Evolutionary conservation across 53 echinoderm and acorn worm species (phyloP), one percentile per base, ranked within the genome.

Genomic region (Temnopleurus reevesii): DNA sequence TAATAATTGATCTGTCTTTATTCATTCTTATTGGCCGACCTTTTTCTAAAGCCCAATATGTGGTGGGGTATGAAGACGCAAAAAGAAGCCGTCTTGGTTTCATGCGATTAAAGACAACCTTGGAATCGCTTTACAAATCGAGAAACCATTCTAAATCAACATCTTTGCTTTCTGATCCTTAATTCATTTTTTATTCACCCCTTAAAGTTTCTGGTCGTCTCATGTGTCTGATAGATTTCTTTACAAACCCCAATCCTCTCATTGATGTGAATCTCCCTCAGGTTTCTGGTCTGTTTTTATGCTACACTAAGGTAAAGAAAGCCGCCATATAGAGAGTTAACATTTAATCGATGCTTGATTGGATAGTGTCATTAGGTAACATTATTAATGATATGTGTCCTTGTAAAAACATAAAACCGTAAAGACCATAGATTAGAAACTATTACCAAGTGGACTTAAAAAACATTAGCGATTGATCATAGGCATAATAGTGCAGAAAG

Each of bases 151-250:
- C 71, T 43, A 71, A 71, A 71, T 21, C 71, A 41, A 41, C 12
- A 41, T 71, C 38, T 71, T 56, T 71, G 41, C 71, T 71, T 71
- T 71, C 71, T 41, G 21, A 71, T 8, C 71, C n/a, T 38, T 71
- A 71, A 71, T 71, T 71, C 71, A 71, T 38, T 71, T 71, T n/a
- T 71, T 23, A 71, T 71, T 71, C 71, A 71, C 71, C 41, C 71
- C 41, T n/a, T 71, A 71, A 80, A 80, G 17, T 51, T 80, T 51
- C 80, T 30, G 51, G 5, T 26, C 51, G 49, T 34, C 83, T 83
- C 83, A 83, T 83, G 83, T 83, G 36, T 55, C 55, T 53, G 36
- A 55, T 83, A 53, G 34, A 83, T 18, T 83, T 83, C 56, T 56
- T 55, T 55, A 56, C 83, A 31, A 55, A 83, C 53, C 83, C 10